phyloP scores from a whole-genome alignment of 2,888 invertebrate genomes.

The Galeruca laticollis region DNA sequence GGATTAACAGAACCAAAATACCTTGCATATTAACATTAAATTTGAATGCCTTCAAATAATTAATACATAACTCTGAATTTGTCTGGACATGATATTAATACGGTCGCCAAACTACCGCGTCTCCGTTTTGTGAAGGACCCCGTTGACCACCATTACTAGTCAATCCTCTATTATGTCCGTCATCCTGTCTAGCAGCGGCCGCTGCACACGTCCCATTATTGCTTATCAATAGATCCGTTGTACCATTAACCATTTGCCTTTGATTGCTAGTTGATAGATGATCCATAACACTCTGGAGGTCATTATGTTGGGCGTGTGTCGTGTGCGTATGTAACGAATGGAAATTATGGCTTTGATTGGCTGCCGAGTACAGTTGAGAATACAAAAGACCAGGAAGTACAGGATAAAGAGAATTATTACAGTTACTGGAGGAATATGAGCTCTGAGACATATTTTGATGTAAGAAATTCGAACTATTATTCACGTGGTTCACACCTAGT shows the following conservation, averaged over 20 bases:
- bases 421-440: slow-evolving; percentile 72
- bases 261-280: slow-evolving; percentile 75
- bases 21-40: slow-evolving; percentile 46
- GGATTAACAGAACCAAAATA: too few species aligned
- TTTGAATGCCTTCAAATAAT: slow-evolving; percentile 12
- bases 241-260: slow-evolving; percentile 67
- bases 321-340: slow-evolving; percentile 77
- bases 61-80: background rate
- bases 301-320: slow-evolving; percentile 71
- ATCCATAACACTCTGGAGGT: slow-evolving; percentile 82
- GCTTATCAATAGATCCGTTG: slow-evolving; percentile 68
- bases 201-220: slow-evolving; percentile 74
- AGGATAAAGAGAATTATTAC: slow-evolving; percentile 81
- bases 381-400: slow-evolving; percentile 86
- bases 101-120: slow-evolving; percentile 81
- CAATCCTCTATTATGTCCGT: slow-evolving; percentile 65
- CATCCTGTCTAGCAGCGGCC: slow-evolving; percentile 72
- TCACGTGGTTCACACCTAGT: slow-evolving; percentile 70
- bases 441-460: slow-evolving; percentile 64
- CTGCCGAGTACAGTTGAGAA: slow-evolving; percentile 85
- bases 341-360: slow-evolving; percentile 80
- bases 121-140: slow-evolving; percentile 74
- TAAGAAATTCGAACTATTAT: slow-evolving; percentile 72
- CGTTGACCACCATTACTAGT: slow-evolving; percentile 66
- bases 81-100: slow-evolving; percentile 68